Base-by-base conservation (phyloP, 2,797 vertebrate genomes). In the Gymnoscopelus braueri region DNA sequence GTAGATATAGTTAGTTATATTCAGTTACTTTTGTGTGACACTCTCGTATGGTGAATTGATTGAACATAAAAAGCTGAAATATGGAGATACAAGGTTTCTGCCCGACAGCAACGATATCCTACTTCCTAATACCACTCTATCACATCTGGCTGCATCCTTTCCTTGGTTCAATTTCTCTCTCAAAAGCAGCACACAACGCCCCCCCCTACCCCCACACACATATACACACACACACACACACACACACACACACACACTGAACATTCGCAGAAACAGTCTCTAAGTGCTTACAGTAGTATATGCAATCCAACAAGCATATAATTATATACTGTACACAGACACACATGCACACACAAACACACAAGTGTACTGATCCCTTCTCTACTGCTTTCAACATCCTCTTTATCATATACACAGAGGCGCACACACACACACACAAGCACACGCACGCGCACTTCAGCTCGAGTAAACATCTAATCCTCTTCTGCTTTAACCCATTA, bases 211-310 rank as follows among this genome's bases (percentile, higher is more conserved):
- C 26, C 26, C 26, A 19, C 19, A 19, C 19, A 19, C 19, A 19
- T 1, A 19, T 1, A 19, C 19, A 19, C 19, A 19, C 19, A 19
- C 56, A 59, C 1, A 60, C 29, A 35, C 23, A 12, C 19, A 48
- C 29, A 53, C 5, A 23, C 9, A 61, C 2, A 71, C 44, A 32
- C 3, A 67, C 35, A 65, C n/a, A 58, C 8, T 9, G 4, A 53
- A 14, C 8, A 59, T 47, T 61, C 69, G 64, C 69, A 63, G 13
- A n/a, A 67, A 71, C 26, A 69, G 26, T 26, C 26, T 26, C 26
- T 29, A 29, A 29, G 26, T 29, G 26, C 3, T 29, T 29, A 29
- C 26, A 29, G 19, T 24, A n/a, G 1, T 2, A 13, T 57, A 35
- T 23, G 48, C 10, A 55, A n/a, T 15, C 10, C n/a, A 55, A 55